phyloP scores from a whole-genome alignment of 2,888 invertebrate genomes.

The Andrena flavipes region DNA sequence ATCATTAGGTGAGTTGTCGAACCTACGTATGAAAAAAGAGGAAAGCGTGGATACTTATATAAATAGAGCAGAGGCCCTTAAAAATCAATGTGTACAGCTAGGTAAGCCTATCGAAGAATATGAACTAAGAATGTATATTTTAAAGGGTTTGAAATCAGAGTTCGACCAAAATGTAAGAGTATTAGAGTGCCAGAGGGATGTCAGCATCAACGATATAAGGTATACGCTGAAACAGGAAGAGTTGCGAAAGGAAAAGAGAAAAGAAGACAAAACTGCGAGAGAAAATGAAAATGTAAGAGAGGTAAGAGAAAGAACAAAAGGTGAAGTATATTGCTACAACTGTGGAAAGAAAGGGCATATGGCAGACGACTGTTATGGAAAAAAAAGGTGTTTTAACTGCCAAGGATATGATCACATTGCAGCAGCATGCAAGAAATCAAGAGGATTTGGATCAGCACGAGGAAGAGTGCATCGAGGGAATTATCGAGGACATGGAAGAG shows the following conservation, averaged over 20 bases:
- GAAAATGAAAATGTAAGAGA: not conserved
- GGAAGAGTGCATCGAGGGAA: not conserved
- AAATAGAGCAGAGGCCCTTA: constrained; percentile 20
- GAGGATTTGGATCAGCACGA: not conserved
- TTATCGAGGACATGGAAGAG: not conserved
- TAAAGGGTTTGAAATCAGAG: not conserved
- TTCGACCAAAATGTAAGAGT: constrained; percentile 15
- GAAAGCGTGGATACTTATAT: constrained; percentile 18
- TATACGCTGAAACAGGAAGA: not conserved
- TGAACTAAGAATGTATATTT: constrained; percentile 28
- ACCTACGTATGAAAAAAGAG: constrained; percentile 15
- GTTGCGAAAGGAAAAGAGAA: not conserved
- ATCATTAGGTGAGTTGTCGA: constrained; percentile 4
- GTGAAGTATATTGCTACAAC: not conserved
- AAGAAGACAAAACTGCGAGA: not conserved
- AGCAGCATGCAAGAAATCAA: not conserved
- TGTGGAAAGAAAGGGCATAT: not conserved
- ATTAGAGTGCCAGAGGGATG: too few relatives aligned
- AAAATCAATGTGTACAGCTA: constrained; percentile 27
- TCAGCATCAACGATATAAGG: too few relatives aligned
- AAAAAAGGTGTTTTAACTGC: not conserved
- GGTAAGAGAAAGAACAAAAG: not conserved
- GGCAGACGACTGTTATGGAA: not conserved
- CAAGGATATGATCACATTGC: not conserved
- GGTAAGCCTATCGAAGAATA: constrained; percentile 25